Evolutionary conservation across 2,113 vertebrate genomes (phyloP).

Genomic region (Chloroceryle aenea): DNA sequence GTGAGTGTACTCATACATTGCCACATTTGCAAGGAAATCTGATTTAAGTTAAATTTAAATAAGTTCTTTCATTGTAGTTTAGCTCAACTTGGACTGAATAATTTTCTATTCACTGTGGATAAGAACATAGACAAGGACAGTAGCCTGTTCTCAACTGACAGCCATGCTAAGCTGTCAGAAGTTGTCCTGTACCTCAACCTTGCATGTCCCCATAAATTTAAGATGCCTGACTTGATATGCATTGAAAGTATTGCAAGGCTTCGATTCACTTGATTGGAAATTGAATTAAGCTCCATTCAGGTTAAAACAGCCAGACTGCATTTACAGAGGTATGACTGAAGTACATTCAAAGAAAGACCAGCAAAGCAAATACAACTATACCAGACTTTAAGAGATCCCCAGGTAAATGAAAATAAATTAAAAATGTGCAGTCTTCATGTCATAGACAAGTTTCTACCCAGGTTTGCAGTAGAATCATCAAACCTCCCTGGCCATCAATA

Average conservation of each 20-base stretch:
- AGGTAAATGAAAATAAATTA: background rate
- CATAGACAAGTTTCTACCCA: background rate
- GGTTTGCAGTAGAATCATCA: background rate
- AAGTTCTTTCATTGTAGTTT: background rate
- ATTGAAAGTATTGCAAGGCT: conserved; percentile 16
- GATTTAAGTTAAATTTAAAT: conserved; percentile 28
- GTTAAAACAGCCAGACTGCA: background rate
- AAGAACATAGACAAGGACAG: background rate
- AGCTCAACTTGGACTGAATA: background rate
- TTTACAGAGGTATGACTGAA: background rate
- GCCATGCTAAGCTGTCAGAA: background rate
- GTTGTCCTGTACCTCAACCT: background rate
- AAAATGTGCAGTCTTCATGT: background rate
- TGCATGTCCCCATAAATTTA: background rate
- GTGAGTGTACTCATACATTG: background rate
- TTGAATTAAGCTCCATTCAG: background rate
- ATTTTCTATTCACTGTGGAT: background rate
- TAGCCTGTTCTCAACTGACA: background rate
- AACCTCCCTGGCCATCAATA: background rate
- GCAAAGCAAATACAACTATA: background rate
- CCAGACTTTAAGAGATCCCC: background rate
- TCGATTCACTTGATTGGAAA: conserved; percentile 7
- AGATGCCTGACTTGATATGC: background rate
- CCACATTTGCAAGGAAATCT: background rate
- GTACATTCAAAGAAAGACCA: background rate